Base-by-base conservation (phyloP, 1,140 invertebrate species). In the Drosophila eugracilis region DNA sequence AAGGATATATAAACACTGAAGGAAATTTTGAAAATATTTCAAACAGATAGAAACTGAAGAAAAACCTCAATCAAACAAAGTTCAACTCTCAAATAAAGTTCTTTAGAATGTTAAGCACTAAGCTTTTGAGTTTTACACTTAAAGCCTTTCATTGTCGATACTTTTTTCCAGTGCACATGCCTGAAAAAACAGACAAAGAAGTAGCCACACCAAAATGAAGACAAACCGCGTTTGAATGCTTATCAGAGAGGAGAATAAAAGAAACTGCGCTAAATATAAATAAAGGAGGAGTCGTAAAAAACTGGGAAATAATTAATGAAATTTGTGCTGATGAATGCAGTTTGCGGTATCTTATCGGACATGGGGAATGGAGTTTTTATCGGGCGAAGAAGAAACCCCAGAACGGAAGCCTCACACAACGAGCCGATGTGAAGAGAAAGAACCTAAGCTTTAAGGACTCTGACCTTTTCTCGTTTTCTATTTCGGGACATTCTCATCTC, bases 401-500 rank as follows among this genome's bases (percentile, higher is more conserved):
- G 39, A 45, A 59, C 24, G 30, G 22, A 67, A 67, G 62, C 58
- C 26, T 10, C 15, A 22, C 24, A 36, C 59, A 42, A 14, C 4
- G 9, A 14, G 14, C 28, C 6, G 14, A 30, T 19, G 30, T 14
- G 4, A 17, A 41, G 15, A 24, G 14, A 21, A n/a, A 10, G 14
- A 44, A 15, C 9, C 12, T 34, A 37, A 78, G 71, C 80, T 78
- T 83, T 88, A 88, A 86, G 81, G 83, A 86, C 81, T 86, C 69
- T 86, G 81, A 86, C 81, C 81, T 86, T 86, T 86, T 71, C 32
- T 48, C 36, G 62, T 34, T 78, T 75, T 75, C 60, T 83, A 83
- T 88, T 86, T 88, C 54, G 75, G 75, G 69, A 60, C 79, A 80
- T 67, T 75, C 26, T 28, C 67, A 32, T 28, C n/a, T 30, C 45